Percentiles rank a stretch among this genome's conserved stretches.
phyloP scores from a whole-genome alignment of 2,797 vertebrate species.

The Acridotheres tristis region DNA sequence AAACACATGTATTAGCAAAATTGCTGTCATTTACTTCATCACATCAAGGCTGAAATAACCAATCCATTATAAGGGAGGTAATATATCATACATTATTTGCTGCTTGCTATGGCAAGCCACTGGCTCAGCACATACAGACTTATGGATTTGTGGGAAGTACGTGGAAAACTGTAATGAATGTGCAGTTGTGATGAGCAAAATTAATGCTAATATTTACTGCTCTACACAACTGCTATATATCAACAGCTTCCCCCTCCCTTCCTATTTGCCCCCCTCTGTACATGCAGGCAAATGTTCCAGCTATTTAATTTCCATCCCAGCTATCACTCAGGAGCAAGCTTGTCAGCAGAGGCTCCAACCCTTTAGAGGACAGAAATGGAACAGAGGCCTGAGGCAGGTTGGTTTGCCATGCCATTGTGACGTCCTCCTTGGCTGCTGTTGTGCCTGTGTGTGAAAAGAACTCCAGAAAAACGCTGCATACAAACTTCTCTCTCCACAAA shows the following conservation, averaged over 20 bases:
- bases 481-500: not conserved
- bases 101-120: slow-evolving; percentile 18
- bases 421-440: not conserved
- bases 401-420: not conserved
- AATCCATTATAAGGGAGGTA: slow-evolving; percentile 21
- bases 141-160: not conserved
- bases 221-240: not conserved
- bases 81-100: slow-evolving; percentile 38
- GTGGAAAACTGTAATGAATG: not conserved
- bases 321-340: not conserved
- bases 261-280: not conserved
- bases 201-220: slow-evolving; percentile 31
- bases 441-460: not conserved
- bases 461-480: not conserved
- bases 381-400: not conserved
- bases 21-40: slow-evolving; percentile 58
- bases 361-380: not conserved
- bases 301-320: slow-evolving; percentile 11
- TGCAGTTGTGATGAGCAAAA: slow-evolving; percentile 1
- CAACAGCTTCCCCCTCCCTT: not conserved
- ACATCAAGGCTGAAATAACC: slow-evolving; percentile 40
- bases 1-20: slow-evolving; percentile 60
- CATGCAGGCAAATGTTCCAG: not conserved
- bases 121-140: slow-evolving; percentile 7
- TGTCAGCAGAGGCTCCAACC: not conserved